phyloP scores from a whole-genome alignment of 64 coral and sea anemone species.

The Platygyra sinensis region DNA sequence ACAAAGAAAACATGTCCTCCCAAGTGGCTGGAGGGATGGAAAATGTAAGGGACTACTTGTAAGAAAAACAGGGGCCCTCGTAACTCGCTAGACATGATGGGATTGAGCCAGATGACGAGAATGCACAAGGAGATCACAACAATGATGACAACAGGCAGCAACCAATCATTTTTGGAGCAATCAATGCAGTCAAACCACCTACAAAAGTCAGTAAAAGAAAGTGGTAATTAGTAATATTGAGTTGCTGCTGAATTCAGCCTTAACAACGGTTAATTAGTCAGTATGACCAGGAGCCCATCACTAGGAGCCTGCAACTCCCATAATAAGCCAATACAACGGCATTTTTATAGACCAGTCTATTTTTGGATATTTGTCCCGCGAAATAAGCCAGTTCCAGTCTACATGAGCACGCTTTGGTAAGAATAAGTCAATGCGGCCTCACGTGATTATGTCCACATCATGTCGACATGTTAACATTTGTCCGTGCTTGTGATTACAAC shows the following conservation, averaged over 20 bases:
- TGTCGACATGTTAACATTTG: too few species aligned
- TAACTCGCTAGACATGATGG: conserved; percentile 62
- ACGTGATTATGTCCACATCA: too few species aligned
- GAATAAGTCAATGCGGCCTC: too few species aligned
- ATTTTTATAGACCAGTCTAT: too few species aligned
- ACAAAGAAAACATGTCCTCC: conserved; percentile 41
- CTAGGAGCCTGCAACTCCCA: too few species aligned
- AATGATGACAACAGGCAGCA: conserved; percentile 42
- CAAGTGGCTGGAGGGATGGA: conserved; percentile 46
- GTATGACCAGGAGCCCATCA: too few species aligned
- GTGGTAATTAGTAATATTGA: background rate
- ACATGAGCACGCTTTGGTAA: too few species aligned
- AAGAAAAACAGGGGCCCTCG: conserved; percentile 84
- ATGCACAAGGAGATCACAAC: conserved; percentile 53
- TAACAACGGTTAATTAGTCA: too few species aligned
- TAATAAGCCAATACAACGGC: too few species aligned
- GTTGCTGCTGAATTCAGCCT: background rate
- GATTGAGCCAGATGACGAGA: conserved; percentile 77
- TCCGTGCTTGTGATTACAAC: too few species aligned
- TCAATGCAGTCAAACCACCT: conserved; percentile 24
- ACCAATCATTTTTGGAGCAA: conserved; percentile 62
- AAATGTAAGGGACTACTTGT: conserved; percentile 75
- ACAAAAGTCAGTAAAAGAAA: background rate
- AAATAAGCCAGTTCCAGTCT: too few species aligned
- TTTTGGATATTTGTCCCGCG: too few species aligned